Conservation (phyloP, 2,113 vertebrate genomes). For the Cacatua alba region DNA sequence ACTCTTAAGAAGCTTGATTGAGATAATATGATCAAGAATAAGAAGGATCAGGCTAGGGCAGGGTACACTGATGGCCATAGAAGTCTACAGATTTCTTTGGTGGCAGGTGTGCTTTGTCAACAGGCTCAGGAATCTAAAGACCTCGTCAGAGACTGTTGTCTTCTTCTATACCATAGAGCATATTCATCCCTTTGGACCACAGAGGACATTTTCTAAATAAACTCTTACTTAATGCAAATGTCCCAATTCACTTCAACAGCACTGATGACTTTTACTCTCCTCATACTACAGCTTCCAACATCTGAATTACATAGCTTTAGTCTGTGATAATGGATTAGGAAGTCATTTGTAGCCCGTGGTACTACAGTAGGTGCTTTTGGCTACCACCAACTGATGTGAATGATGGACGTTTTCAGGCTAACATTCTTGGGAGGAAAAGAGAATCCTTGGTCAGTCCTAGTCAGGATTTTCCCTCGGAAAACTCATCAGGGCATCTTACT, state of each 20-base stretch:
- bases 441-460: not conserved
- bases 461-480: not conserved
- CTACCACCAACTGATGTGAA: not conserved
- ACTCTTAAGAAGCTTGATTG: not conserved
- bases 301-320: not conserved
- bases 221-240: not conserved
- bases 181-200: not conserved
- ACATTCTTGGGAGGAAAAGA: not conserved
- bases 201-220: not conserved
- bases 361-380: not conserved
- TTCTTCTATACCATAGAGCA: not conserved
- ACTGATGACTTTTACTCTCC: not conserved
- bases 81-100: not conserved
- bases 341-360: not conserved
- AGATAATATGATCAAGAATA: not conserved
- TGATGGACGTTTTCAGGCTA: not conserved
- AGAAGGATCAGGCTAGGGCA: not conserved
- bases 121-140: not conserved
- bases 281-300: fast-evolving
- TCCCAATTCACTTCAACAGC: not conserved
- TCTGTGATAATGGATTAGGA: not conserved
- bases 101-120: not conserved
- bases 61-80: fast-evolving
- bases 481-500: not conserved
- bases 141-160: not conserved